phyloP scores from a whole-genome alignment of 1,140 invertebrate genomes.

The Aleiodes sp. region DNA sequence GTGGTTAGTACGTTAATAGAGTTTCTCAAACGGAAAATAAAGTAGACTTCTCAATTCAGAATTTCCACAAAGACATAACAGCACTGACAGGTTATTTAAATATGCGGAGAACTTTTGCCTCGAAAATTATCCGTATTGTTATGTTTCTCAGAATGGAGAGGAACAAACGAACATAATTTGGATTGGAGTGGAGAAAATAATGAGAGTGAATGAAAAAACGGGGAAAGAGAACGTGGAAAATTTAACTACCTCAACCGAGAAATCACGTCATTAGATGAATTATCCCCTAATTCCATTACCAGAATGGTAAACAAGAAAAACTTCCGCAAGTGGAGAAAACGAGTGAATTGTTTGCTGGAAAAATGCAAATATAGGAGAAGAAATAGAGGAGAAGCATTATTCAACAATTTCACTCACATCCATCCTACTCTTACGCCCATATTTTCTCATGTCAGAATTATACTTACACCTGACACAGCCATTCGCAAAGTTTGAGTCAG shows the following conservation, averaged over 20 bases:
- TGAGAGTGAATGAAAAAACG: background rate
- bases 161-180: too few species aligned
- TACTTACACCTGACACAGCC: constrained; percentile 11
- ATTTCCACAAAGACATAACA: too few species aligned
- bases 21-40: too few species aligned
- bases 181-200: background rate
- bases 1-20: too few species aligned
- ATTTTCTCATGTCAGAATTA: constrained; percentile 18
- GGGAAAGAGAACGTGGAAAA: background rate
- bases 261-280: constrained; percentile 33
- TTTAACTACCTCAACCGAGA: constrained; percentile 26
- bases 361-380: background rate
- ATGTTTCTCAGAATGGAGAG: too few species aligned
- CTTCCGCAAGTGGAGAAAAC: background rate
- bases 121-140: too few species aligned
- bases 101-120: too few species aligned
- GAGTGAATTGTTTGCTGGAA: background rate
- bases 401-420: constrained; percentile 21
- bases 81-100: too few species aligned
- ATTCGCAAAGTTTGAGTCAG: background rate
- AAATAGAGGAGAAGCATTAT: constrained; percentile 18
- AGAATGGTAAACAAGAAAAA: constrained; percentile 18
- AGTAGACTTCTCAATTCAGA: too few species aligned
- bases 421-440: constrained; percentile 9
- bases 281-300: constrained; percentile 29